These are phyloP conservation scores for Amphimallon solstitiale DNA, from an alignment of 2,888 invertebrate genomes.

Conservation along the genomic window DNA sequence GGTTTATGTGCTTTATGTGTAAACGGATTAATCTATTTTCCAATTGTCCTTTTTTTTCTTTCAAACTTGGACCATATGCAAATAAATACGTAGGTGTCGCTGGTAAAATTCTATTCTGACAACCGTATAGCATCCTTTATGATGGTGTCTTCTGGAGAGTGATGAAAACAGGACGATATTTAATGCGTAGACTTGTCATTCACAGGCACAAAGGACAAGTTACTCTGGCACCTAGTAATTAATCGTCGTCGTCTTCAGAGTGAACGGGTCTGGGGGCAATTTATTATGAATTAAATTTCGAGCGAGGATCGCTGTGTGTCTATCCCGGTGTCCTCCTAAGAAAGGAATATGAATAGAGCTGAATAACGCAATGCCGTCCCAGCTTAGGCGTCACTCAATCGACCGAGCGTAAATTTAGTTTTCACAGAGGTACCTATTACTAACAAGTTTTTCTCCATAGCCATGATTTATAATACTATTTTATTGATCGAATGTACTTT, in stretches of 20 bases:
- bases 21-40: no score
- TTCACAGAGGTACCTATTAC: no score
- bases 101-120: no score
- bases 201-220: slow-evolving; percentile 13
- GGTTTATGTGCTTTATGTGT: no score
- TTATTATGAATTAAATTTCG: slow-evolving; percentile 19
- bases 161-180: slow-evolving; percentile 5
- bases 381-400: no score
- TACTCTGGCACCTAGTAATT: slow-evolving; percentile 23
- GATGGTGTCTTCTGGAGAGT: neutral
- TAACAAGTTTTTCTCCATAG: no score
- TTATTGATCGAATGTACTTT: no score
- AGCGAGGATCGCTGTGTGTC: neutral
- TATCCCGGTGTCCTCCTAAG: neutral
- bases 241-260: slow-evolving; percentile 1
- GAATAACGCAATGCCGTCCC: neutral
- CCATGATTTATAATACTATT: no score
- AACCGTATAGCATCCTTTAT: neutral
- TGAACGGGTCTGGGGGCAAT: neutral
- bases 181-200: slow-evolving; percentile 15
- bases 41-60: no score
- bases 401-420: no score
- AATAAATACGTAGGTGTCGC: no score
- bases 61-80: no score
- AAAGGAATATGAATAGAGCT: neutral